A percentile compares a stretch with the other conserved stretches of the same genome.
Evolutionary conservation across 2,797 vertebrate species (phyloP).

Genomic region (Enoplosus armatus): DNA sequence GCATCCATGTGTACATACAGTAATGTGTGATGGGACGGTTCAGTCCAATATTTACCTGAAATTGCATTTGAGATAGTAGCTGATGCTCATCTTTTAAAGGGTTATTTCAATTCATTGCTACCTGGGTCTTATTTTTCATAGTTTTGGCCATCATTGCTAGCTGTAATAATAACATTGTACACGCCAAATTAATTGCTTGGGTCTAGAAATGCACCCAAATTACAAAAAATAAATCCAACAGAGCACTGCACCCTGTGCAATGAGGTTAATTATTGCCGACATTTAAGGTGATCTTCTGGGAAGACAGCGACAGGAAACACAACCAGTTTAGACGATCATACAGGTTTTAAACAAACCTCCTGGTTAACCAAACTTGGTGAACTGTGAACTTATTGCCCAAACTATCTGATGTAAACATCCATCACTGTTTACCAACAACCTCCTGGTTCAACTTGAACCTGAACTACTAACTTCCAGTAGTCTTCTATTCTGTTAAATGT

Average conservation of each 20-base stretch:
- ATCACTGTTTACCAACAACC: neutral
- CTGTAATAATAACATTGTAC: neutral
- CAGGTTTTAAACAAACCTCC: neutral
- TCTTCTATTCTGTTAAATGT: neutral
- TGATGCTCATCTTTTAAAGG: neutral
- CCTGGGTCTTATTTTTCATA: neutral
- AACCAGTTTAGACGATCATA: neutral
- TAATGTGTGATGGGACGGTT: neutral
- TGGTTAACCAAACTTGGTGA: neutral
- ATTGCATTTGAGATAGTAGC: neutral
- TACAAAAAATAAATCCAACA: too few species aligned
- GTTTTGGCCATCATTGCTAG: neutral
- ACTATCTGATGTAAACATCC: neutral
- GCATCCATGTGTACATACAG: constrained; percentile 4
- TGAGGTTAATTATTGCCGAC: neutral
- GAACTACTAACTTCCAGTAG: too few species aligned
- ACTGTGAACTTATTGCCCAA: neutral
- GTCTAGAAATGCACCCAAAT: neutral
- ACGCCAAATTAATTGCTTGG: too few species aligned
- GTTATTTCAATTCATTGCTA: neutral
- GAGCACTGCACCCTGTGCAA: neutral
- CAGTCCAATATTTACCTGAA: neutral
- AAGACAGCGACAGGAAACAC: neutral
- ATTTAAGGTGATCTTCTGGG: neutral
- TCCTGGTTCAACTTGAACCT: too few species aligned